Percentiles rank a stretch among this genome's conserved stretches.
Conservation (phyloP, 2,113 vertebrate species). For the Gnathonemus echidnorhynchus region DNA sequence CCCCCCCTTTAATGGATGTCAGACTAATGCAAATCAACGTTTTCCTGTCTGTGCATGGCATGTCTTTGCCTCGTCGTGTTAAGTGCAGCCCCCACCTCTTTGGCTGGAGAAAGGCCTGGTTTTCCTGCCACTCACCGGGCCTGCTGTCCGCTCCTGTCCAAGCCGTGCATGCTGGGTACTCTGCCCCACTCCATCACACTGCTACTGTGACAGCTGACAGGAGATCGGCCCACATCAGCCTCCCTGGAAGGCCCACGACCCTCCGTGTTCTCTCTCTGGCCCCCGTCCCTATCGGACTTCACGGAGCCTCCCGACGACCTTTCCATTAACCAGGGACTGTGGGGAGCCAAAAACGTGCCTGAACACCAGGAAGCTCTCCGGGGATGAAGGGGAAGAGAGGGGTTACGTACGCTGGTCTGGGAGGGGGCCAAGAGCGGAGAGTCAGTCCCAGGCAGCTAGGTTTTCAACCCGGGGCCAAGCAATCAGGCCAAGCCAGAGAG, state of each 20-base stretch:
- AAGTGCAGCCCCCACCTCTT: background rate
- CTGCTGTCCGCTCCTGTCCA: background rate
- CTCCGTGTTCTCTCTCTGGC: background rate
- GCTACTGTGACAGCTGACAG: background rate
- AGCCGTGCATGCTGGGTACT: background rate
- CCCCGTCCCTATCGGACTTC: background rate
- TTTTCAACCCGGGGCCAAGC: slow-evolving; percentile 13
- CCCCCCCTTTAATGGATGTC: background rate
- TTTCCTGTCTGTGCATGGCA: background rate
- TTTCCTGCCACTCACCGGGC: background rate
- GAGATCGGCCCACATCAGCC: background rate
- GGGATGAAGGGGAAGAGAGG: background rate
- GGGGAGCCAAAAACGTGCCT: background rate
- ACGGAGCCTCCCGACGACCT: background rate
- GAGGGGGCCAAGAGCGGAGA: slow-evolving; percentile 10
- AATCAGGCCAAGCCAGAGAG: slow-evolving; percentile 10
- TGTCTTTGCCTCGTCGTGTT: background rate
- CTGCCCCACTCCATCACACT: background rate
- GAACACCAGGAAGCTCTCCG: too few relatives aligned
- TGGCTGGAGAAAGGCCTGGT: background rate
- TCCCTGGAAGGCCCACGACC: background rate
- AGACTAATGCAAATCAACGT: slow-evolving; percentile 1
- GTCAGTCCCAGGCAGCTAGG: slow-evolving; percentile 9
- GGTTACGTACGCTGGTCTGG: background rate
- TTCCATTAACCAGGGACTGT: slow-evolving; percentile 7